These are phyloP conservation scores for Corythucha ciliata DNA, from an alignment of 2,888 invertebrate species.

Conservation along the genomic window DNA sequence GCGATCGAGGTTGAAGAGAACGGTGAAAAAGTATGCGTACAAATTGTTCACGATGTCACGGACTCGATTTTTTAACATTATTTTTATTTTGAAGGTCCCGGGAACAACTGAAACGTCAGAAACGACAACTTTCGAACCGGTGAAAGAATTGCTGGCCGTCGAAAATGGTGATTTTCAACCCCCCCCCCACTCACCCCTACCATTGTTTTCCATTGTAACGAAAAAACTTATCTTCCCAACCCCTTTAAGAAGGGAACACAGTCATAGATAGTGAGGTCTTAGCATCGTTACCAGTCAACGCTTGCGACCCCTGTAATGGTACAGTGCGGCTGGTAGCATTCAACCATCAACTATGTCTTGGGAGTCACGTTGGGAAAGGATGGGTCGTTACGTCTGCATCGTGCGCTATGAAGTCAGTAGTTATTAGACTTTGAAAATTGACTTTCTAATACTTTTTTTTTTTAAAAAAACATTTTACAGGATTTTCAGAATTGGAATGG, in stretches of 20 bases:
- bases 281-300: slow-evolving; percentile 13
- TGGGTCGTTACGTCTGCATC: slow-evolving; percentile 37
- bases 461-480: too few relatives aligned
- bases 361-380: slow-evolving; percentile 35
- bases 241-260: slow-evolving; percentile 5
- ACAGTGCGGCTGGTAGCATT: slow-evolving; percentile 32
- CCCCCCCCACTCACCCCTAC: neutral
- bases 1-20: too few relatives aligned
- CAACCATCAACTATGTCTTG: slow-evolving; percentile 33
- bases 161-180: slow-evolving; percentile 24
- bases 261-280: slow-evolving; percentile 12
- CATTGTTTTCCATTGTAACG: neutral
- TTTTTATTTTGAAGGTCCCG: too few relatives aligned
- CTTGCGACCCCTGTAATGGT: slow-evolving; percentile 33
- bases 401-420: slow-evolving; percentile 36
- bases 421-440: too few relatives aligned
- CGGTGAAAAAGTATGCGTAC: too few relatives aligned
- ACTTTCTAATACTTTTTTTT: too few relatives aligned
- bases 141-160: slow-evolving; percentile 14
- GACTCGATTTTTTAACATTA: too few relatives aligned
- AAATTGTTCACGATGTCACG: too few relatives aligned
- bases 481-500: slow-evolving; percentile 33
- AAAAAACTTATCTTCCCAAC: neutral
- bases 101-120: slow-evolving; percentile 20
- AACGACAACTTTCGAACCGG: slow-evolving; percentile 17